phyloP scores from a whole-genome alignment of 2,888 invertebrate genomes.

The Sympetrum striolatum region DNA sequence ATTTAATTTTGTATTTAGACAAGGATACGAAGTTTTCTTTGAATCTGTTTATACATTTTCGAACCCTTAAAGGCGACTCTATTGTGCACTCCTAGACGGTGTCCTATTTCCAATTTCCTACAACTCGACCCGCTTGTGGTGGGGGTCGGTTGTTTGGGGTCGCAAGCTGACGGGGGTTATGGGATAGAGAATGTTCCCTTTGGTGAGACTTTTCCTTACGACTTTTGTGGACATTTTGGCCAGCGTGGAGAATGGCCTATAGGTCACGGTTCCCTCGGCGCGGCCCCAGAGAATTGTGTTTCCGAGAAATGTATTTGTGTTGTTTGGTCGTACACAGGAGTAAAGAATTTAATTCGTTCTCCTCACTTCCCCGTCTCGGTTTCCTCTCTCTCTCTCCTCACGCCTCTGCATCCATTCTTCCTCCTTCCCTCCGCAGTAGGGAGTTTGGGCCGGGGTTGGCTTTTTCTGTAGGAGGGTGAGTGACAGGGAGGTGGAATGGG shows the following conservation, averaged over 20 bases:
- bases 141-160: not conserved
- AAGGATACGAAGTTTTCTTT: no score
- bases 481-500: not conserved
- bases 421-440: not conserved
- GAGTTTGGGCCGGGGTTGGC: not conserved
- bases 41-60: no score
- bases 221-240: slow-evolving; percentile 33
- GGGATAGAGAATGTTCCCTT: not conserved
- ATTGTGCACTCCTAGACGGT: no score
- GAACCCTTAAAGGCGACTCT: no score
- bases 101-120: no score
- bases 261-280: not conserved
- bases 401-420: slow-evolving; percentile 1
- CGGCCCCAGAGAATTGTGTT: not conserved
- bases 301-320: slow-evolving; percentile 9
- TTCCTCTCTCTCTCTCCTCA: not conserved
- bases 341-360: slow-evolving; percentile 31
- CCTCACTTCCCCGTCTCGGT: slow-evolving; percentile 9
- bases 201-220: not conserved
- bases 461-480: not conserved
- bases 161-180: not conserved
- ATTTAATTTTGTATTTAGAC: no score
- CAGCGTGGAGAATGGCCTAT: slow-evolving; percentile 11
- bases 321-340: not conserved
- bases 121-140: not conserved